These are phyloP conservation scores for Brachynemurus nebulosus DNA, from an alignment of 2,888 invertebrate genomes.

Conservation along the genomic window DNA sequence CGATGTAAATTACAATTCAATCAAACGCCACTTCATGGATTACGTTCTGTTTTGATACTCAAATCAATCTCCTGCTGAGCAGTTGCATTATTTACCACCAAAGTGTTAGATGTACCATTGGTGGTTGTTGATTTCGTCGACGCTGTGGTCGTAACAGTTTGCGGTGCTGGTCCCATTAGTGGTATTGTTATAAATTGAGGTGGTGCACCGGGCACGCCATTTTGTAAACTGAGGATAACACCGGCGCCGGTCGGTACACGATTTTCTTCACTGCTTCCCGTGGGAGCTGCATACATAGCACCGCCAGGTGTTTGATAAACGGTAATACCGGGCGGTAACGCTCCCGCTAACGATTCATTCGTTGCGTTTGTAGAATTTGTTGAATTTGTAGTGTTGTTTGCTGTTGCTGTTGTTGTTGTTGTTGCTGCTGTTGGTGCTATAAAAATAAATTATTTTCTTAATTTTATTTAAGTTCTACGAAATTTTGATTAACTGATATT, in stretches of 20 bases:
- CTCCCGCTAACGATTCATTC: not conserved
- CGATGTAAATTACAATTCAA: no score
- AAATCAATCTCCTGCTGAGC: not conserved
- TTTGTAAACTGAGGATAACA: constrained; percentile 31
- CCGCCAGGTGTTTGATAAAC: constrained; percentile 34
- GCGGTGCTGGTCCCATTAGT: constrained; percentile 41
- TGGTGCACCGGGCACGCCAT: constrained; percentile 15
- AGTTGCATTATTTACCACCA: not conserved
- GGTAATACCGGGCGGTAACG: constrained; percentile 24
- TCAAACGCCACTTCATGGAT: no score
- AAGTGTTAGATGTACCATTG: not conserved
- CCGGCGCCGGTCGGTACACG: constrained; percentile 33
- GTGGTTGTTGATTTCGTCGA: not conserved
- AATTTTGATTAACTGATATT: no score
- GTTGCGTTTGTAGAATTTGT: not conserved
- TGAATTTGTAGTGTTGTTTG: no score
- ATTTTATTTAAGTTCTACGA: no score
- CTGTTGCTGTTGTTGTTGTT: no score
- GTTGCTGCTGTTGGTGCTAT: no score
- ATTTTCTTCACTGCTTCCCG: constrained; percentile 35
- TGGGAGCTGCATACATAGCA: constrained; percentile 34
- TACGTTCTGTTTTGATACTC: not conserved
- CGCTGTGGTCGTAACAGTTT: constrained; percentile 36
- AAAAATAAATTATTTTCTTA: no score
- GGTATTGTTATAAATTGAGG: constrained; percentile 60